Percentiles rank a stretch among this genome's conserved stretches.
phyloP scores from a whole-genome alignment of 37 sponge, comb jelly and placozoan genomes.

The Dysidea cf. avara region DNA sequence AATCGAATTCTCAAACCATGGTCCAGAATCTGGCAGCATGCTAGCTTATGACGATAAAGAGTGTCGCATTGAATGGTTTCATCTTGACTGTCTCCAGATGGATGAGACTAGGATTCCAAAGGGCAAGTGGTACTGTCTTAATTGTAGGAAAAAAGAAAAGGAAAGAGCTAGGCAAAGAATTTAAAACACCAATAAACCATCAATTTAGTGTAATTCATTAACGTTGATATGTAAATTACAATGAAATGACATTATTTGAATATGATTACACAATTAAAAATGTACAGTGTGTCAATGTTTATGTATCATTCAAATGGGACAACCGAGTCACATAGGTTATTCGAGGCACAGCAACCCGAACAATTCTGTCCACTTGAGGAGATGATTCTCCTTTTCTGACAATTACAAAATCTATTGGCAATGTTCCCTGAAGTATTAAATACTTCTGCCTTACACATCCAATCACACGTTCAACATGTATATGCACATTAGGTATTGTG shows the following conservation, averaged over 20 bases:
- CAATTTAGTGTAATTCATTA: too few species aligned
- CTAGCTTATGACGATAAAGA: slow-evolving; percentile 47
- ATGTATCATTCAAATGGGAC: slow-evolving; percentile 62
- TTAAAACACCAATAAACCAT: too few species aligned
- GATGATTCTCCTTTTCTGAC: slow-evolving; percentile 1
- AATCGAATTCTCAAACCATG: neutral
- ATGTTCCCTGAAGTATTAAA: slow-evolving; percentile 41
- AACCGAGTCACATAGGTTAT: slow-evolving; percentile 61
- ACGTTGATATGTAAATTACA: too few species aligned
- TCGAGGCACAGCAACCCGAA: slow-evolving; percentile 54
- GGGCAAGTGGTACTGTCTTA: slow-evolving; percentile 59
- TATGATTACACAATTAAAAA: too few species aligned
- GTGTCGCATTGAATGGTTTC: slow-evolving; percentile 28
- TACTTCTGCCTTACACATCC: slow-evolving; percentile 61
- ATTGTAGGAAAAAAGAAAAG: slow-evolving; percentile 32
- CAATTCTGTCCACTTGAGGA: slow-evolving; percentile 41
- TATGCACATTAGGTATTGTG: slow-evolving; percentile 73
- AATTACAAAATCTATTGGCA: slow-evolving; percentile 47
- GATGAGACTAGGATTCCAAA: slow-evolving; percentile 2
- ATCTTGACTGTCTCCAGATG: slow-evolving; percentile 6
- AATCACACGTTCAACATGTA: slow-evolving; percentile 79
- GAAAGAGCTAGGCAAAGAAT: too few species aligned
- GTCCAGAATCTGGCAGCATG: slow-evolving; percentile 47
- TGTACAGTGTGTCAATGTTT: too few species aligned
- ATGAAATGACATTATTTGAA: too few species aligned